Base-by-base conservation (phyloP, 2,888 invertebrate species). In the Drosophila meridionalis region DNA sequence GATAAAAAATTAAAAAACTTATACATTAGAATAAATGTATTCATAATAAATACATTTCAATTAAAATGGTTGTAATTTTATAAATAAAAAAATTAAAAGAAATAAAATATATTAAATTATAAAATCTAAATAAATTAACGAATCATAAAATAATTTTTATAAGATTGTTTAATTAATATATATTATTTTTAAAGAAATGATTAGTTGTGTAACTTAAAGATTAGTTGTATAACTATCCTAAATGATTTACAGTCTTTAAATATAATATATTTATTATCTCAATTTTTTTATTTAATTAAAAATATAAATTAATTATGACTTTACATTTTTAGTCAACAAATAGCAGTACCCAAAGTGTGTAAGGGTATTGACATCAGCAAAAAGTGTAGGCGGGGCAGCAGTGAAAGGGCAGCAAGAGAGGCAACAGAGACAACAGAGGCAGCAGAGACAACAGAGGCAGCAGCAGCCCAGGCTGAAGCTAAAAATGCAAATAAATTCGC, bases 401-500 rank as follows among this genome's bases (percentile, higher is more conserved):
- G 45, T 42, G 69, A 61, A 73, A 70, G 67, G 57, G 74, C 60
- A 56, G 56, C 34, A 20, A 34, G 32, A 32, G 6, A 12, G n/a
- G 14, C 38, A 40, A 4, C 20, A 20, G 20, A 20, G 57, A 59
- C 34, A 20, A 34, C 50, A 32, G 6, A 12, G n/a, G 12, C 45
- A 28, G 28, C n/a, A n/a, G 40, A 3, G n/a, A 2, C 28, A 28
- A 5, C 56, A 14, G 14, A 28, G 48, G 47, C 58, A n/a, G 55
- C 43, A 50, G 43, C 64, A 64, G 47, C 57, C 40, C 58, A 60
- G 71, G 71, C 77, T 73, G 84, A 84, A 53, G 83, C 81, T 83
- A 78, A 86, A 86, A 82, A 85, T 85, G 84, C 82, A 86, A 85
- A 85, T 85, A 85, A 83, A 85, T 85, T 85, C 82, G 76, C 86